Conservation (phyloP, 2,113 vertebrate species). For the Ascaphus truei region DNA sequence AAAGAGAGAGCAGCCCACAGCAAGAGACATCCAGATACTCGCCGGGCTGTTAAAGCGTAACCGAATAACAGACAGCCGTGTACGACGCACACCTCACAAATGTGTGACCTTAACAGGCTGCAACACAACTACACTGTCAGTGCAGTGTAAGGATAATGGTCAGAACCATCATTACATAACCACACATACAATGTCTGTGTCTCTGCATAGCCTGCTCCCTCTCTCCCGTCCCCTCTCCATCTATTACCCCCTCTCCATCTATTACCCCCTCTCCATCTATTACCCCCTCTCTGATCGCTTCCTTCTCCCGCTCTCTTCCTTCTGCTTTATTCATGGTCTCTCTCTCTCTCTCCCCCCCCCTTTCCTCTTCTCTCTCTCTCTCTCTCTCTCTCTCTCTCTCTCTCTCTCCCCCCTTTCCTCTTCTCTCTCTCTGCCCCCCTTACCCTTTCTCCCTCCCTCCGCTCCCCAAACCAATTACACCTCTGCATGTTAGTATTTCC, state of each 20-base stretch:
- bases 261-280: not conserved
- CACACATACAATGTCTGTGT: no score
- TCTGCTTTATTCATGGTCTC: not conserved
- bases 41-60: no score
- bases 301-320: not conserved
- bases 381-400: not conserved
- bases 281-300: not conserved
- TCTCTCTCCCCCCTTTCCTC: not conserved
- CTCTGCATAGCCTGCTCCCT: no score
- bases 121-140: no score
- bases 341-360: not conserved
- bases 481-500: conserved; percentile 31
- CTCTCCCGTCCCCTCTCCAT: not conserved
- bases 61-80: no score
- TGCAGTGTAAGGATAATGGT: no score
- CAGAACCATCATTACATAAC: no score
- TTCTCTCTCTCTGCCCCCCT: not conserved
- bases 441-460: not conserved
- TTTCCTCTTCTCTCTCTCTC: not conserved
- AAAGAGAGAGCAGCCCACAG: no score
- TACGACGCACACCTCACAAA: no score
- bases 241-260: not conserved
- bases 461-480: conserved; percentile 35
- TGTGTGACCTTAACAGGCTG: no score
- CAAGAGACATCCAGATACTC: no score